Evolutionary conservation across 2,113 vertebrate species (phyloP).

Genomic region (Hiodon alosoides): DNA sequence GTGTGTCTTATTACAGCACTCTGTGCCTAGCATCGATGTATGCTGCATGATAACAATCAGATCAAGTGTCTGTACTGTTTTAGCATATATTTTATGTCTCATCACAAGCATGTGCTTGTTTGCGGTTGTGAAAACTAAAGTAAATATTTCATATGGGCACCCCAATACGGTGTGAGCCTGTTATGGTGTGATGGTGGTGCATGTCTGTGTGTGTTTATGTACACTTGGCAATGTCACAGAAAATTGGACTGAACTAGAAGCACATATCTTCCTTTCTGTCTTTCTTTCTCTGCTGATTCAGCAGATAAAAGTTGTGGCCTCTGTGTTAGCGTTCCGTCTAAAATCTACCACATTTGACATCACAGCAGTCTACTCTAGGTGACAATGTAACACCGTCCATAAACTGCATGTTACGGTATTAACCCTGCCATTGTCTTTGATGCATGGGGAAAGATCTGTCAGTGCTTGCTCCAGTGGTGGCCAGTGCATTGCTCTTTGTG

Average conservation of each 20-base stretch:
- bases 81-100: conserved; percentile 11
- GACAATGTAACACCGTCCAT: background rate
- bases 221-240: conserved; percentile 1
- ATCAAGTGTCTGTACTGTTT: background rate
- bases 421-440: background rate
- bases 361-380: no score
- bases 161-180: background rate
- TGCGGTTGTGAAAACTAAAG: background rate
- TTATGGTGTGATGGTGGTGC: background rate
- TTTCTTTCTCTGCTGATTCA: conserved; percentile 13
- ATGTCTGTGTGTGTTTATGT: conserved; percentile 7
- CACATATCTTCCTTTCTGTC: background rate
- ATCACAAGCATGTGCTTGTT: background rate
- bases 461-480: background rate
- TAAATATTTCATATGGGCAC: background rate
- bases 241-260: background rate
- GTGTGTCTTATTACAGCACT: no score
- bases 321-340: background rate
- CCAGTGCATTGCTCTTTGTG: background rate
- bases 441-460: background rate
- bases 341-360: background rate
- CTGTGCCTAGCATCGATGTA: background rate
- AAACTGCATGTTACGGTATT: background rate
- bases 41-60: conserved; percentile 6
- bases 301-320: conserved; percentile 5